Conservation (phyloP, 2,113 vertebrate species). For the Entosphenus tridentatus region DNA sequence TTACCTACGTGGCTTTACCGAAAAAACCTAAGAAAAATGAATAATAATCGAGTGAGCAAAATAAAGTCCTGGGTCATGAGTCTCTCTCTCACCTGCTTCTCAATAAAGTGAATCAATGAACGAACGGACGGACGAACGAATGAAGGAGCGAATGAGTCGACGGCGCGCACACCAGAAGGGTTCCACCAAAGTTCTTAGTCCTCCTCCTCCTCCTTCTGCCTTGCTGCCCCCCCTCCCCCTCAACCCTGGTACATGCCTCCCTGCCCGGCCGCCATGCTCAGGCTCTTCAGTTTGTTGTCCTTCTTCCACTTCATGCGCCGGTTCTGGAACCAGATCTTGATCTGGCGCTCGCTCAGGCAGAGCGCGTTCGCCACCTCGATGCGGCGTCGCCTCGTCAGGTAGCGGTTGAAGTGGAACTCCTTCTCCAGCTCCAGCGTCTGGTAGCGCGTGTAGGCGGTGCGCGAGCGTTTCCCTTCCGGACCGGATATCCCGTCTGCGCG, state of each 20-base stretch:
- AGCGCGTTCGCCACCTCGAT: slow-evolving; percentile 50
- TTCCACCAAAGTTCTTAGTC: too few species aligned
- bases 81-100: too few species aligned
- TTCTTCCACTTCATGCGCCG: slow-evolving; percentile 58
- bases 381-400: slow-evolving; percentile 44
- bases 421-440: slow-evolving; percentile 53
- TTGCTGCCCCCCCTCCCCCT: slow-evolving; percentile 13
- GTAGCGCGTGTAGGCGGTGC: slow-evolving; percentile 47
- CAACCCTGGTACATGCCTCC: slow-evolving; percentile 78
- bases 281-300: slow-evolving; percentile 31
- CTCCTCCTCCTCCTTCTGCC: too few species aligned
- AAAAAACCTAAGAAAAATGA: too few species aligned
- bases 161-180: too few species aligned
- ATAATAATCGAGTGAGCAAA: too few species aligned
- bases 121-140: too few species aligned
- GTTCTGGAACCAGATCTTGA: slow-evolving; percentile 64
- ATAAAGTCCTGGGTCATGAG: too few species aligned
- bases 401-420: slow-evolving; percentile 53
- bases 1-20: too few species aligned
- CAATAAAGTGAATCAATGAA: too few species aligned
- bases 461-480: slow-evolving; percentile 40
- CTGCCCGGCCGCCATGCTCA: slow-evolving; percentile 29
- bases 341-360: slow-evolving; percentile 49
- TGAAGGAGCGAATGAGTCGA: too few species aligned
- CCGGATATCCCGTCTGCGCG: slow-evolving; percentile 37